A percentile compares a stretch with the other conserved stretches of the same genome.
Evolutionary conservation across 2,888 invertebrate species (phyloP).

Genomic region (Brachynemurus nebulosus): DNA sequence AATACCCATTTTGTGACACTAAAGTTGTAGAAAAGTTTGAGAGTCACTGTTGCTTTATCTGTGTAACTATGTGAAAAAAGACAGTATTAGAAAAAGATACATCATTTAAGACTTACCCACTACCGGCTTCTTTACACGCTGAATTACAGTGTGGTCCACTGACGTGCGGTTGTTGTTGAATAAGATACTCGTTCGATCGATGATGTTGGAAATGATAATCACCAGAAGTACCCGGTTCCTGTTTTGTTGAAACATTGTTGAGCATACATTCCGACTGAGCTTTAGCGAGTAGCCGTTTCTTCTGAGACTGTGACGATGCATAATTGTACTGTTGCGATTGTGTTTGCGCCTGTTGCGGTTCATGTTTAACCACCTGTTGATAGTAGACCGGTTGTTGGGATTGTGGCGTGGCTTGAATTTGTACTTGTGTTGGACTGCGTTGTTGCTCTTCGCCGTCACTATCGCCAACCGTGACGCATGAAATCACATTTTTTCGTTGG

Average conservation of each 20-base stretch:
- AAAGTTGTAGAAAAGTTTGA: too few species aligned
- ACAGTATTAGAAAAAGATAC: too few species aligned
- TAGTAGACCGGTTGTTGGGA: slow-evolving; percentile 26
- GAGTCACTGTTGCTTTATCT: too few species aligned
- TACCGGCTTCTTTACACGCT: slow-evolving; percentile 36
- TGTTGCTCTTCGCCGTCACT: slow-evolving; percentile 55
- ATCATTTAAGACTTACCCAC: too few species aligned
- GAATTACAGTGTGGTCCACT: slow-evolving; percentile 27
- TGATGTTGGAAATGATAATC: slow-evolving; percentile 28
- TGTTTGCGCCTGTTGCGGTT: slow-evolving; percentile 33
- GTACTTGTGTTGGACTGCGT: slow-evolving; percentile 24
- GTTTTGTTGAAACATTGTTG: slow-evolving; percentile 43
- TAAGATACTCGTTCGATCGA: slow-evolving; percentile 26
- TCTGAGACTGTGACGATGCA: slow-evolving; percentile 62
- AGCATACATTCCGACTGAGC: slow-evolving; percentile 63
- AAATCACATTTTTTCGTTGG: slow-evolving; percentile 58
- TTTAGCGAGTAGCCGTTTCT: slow-evolving; percentile 77
- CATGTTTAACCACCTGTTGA: slow-evolving; percentile 37
- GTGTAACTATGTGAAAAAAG: too few species aligned
- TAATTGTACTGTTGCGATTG: slow-evolving; percentile 22
- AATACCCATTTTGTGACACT: too few species aligned
- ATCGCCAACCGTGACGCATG: slow-evolving; percentile 65
- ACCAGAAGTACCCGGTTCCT: slow-evolving; percentile 36
- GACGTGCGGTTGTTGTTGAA: slow-evolving; percentile 19
- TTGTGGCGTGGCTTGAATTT: slow-evolving; percentile 16